phyloP scores from a whole-genome alignment of 2,797 vertebrate genomes.

The Scolopax bukidnonensis region DNA sequence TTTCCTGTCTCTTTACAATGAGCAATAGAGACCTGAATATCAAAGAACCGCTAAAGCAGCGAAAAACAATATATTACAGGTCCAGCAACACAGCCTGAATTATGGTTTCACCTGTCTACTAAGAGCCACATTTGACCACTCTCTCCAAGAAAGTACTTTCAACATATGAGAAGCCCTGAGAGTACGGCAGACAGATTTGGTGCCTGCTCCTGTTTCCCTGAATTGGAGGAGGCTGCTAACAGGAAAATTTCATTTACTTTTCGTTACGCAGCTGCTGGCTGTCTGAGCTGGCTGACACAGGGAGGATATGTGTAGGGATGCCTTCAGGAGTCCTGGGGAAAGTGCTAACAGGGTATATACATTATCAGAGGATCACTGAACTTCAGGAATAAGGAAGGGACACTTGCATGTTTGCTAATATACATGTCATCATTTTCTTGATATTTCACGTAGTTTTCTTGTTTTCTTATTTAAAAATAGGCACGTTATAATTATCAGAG shows the following conservation, averaged over 20 bases:
- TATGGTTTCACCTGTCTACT: background rate
- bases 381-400: background rate
- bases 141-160: background rate
- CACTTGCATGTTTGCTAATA: background rate
- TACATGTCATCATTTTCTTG: background rate
- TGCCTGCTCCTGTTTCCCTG: background rate
- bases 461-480: background rate
- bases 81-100: background rate
- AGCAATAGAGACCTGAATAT: background rate
- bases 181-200: background rate
- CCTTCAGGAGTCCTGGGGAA: background rate
- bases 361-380: background rate
- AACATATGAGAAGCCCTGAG: background rate
- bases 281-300: background rate
- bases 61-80: background rate
- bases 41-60: background rate
- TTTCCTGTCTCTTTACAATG: background rate
- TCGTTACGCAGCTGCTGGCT: background rate
- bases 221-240: slow-evolving; percentile 6
- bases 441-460: background rate
- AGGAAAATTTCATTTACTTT: slow-evolving; percentile 46
- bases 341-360: background rate
- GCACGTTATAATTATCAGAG: background rate
- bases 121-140: background rate
- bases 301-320: background rate